These are phyloP conservation scores for Lophura nycthemera DNA, from an alignment of 2,113 vertebrate genomes.

Conservation along the genomic window DNA sequence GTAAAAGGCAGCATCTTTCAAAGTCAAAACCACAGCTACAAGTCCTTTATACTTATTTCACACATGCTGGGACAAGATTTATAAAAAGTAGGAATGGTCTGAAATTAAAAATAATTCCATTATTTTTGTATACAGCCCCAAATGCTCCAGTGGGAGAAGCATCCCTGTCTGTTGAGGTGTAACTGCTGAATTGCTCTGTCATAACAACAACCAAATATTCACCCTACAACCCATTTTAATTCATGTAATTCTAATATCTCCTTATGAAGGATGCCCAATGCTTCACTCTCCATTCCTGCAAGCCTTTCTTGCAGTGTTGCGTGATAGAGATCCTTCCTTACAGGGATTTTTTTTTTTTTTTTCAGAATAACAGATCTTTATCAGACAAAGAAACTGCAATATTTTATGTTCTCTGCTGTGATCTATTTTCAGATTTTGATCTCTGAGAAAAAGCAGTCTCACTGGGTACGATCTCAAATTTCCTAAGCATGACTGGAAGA, in stretches of 20 bases:
- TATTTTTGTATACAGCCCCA: background rate
- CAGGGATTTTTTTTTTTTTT: background rate
- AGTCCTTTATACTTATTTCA: background rate
- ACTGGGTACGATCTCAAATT: background rate
- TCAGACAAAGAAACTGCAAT: background rate
- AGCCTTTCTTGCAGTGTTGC: background rate
- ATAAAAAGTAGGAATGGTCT: background rate
- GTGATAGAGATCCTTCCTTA: background rate
- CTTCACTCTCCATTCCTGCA: background rate
- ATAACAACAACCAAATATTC: background rate
- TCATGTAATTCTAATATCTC: background rate
- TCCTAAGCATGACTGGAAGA: background rate
- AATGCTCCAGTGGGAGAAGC: background rate
- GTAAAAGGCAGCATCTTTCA: background rate
- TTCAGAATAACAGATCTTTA: background rate
- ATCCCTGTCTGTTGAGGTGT: background rate
- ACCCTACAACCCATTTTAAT: background rate
- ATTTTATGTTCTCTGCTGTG: background rate
- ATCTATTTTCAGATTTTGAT: background rate
- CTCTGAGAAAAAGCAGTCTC: background rate
- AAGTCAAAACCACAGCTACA: background rate
- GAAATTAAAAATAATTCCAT: background rate
- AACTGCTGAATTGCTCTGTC: background rate
- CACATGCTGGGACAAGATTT: background rate
- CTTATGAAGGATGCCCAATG: background rate